These are phyloP conservation scores for Lepidocolaptes lacrymiger DNA, from an alignment of 2,797 vertebrate species.

Conservation along the genomic window DNA sequence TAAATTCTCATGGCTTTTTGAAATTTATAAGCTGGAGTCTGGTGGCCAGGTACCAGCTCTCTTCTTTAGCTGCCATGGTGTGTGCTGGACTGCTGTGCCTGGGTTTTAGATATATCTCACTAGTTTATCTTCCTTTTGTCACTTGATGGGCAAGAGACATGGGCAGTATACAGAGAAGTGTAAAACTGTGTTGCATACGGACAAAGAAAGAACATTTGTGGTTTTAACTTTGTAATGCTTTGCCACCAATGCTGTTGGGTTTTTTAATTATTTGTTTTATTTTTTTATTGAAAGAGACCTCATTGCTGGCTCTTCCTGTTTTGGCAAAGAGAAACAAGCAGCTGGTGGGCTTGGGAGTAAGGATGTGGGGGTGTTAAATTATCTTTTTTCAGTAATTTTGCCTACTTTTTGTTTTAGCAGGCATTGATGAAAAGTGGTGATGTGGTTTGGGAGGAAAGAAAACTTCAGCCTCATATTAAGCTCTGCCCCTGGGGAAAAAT, in stretches of 20 bases:
- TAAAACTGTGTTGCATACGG: not conserved
- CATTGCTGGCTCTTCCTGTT: not conserved
- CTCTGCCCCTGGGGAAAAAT: not conserved
- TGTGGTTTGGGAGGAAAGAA: not conserved
- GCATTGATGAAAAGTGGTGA: not conserved
- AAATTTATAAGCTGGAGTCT: not conserved
- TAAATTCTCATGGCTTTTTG: not conserved
- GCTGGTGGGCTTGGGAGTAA: not conserved
- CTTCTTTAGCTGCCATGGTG: not conserved
- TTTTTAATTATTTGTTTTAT: no score
- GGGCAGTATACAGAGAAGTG: not conserved
- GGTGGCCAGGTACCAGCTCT: not conserved
- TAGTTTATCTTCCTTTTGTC: not conserved
- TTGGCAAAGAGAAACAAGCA: not conserved
- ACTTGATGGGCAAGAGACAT: not conserved
- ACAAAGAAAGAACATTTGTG: not conserved
- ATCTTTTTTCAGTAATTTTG: not conserved
- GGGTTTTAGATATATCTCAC: not conserved
- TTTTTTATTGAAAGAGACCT: not conserved
- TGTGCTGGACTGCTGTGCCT: not conserved
- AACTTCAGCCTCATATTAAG: not conserved
- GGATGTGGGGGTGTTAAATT: accelerated
- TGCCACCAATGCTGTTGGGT: not conserved
- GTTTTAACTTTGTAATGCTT: not conserved
- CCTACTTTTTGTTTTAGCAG: not conserved